A percentile compares a stretch with the other conserved stretches of the same genome.
phyloP scores from a whole-genome alignment of 2,797 vertebrate species.

The Enteromius paludinosus region DNA sequence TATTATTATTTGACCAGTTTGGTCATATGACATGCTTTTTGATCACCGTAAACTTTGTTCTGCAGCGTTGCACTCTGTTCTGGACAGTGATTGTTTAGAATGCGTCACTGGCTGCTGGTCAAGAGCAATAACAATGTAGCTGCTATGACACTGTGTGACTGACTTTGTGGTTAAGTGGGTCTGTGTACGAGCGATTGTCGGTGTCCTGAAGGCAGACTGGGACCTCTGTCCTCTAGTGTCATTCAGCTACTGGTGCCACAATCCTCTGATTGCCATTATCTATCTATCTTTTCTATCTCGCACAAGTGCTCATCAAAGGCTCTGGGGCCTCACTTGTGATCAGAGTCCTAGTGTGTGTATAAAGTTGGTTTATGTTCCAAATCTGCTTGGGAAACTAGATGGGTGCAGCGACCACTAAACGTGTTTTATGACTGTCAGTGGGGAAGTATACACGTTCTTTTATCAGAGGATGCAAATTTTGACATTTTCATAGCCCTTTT shows the following conservation, averaged over 20 bases:
- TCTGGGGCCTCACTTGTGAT: conserved; percentile 67
- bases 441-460: conserved; percentile 49
- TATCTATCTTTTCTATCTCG: conserved; percentile 50
- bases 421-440: conserved; percentile 9
- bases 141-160: conserved; percentile 52
- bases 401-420: conserved; percentile 7
- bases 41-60: conserved; percentile 23
- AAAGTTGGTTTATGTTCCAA: not conserved
- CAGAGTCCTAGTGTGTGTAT: conserved; percentile 38
- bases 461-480: conserved; percentile 50
- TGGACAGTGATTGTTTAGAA: conserved; percentile 70
- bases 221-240: conserved; percentile 74
- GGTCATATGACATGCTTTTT: conserved; percentile 15
- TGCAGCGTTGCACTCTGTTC: conserved; percentile 36
- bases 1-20: not conserved
- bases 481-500: conserved; percentile 38
- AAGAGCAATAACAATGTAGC: conserved; percentile 68
- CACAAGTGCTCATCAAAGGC: conserved; percentile 47
- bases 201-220: conserved; percentile 66
- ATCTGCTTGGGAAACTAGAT: not conserved
- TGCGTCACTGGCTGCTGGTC: conserved; percentile 63
- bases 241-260: conserved; percentile 74
- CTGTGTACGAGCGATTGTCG: conserved; percentile 44
- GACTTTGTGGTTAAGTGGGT: conserved; percentile 49
- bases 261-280: conserved; percentile 55